A percentile compares a stretch with the other conserved stretches of the same genome.
These are phyloP conservation scores for Macrotis lagotis DNA, from an alignment of 2,113 vertebrate genomes.

Conservation along the genomic window DNA sequence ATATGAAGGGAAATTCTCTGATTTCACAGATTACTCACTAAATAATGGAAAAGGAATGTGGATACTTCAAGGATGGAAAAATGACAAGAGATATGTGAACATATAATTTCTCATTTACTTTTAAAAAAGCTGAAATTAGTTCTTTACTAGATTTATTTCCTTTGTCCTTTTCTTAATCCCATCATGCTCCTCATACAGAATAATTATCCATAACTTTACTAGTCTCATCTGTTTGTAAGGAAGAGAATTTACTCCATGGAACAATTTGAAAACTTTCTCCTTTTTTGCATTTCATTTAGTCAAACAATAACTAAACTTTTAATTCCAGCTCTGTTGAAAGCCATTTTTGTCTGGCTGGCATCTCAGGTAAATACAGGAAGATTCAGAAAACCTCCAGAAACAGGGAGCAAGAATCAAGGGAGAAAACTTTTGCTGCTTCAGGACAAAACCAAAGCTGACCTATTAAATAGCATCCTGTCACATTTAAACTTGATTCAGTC, in stretches of 20 bases:
- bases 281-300: too few relatives aligned
- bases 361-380: too few relatives aligned
- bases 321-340: too few relatives aligned
- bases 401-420: too few relatives aligned
- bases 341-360: too few relatives aligned
- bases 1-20: not conserved
- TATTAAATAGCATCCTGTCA: too few relatives aligned
- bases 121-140: not conserved
- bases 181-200: not conserved
- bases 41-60: not conserved
- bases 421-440: too few relatives aligned
- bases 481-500: too few relatives aligned
- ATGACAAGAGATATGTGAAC: not conserved
- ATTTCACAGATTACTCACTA: not conserved
- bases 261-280: too few relatives aligned
- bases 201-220: not conserved
- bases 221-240: not conserved
- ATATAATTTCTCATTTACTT: not conserved
- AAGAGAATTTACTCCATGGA: not conserved
- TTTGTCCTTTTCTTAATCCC: not conserved
- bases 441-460: too few relatives aligned
- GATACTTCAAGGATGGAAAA: not conserved
- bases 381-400: too few relatives aligned
- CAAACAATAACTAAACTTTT: too few relatives aligned
- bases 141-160: not conserved